A percentile compares a stretch with the other conserved stretches of the same genome.
These are phyloP conservation scores for Amblyopsis hoosieri DNA, from an alignment of 2,797 vertebrate genomes.

Conservation along the genomic window DNA sequence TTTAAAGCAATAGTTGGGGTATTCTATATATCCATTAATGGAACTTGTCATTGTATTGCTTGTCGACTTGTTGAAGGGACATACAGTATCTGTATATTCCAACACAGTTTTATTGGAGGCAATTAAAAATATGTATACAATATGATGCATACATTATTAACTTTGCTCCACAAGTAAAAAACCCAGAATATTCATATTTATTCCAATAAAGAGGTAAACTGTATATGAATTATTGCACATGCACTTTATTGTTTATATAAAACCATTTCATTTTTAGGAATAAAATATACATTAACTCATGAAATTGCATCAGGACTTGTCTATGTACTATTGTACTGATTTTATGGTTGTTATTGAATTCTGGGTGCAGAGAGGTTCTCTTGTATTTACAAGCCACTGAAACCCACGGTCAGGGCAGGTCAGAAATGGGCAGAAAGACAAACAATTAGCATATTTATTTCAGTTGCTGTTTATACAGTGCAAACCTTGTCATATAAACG, in stretches of 20 bases:
- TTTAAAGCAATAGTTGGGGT: no score
- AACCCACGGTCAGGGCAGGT: constrained; percentile 3
- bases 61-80: no score
- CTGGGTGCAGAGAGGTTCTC: neutral
- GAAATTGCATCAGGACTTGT: constrained; percentile 1
- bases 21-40: no score
- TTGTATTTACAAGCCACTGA: constrained; percentile 27
- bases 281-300: neutral
- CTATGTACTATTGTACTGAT: constrained; percentile 1
- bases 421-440: neutral
- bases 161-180: neutral
- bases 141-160: neutral
- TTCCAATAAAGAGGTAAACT: neutral
- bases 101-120: no score
- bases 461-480: no score
- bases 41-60: no score
- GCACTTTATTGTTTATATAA: constrained; percentile 5
- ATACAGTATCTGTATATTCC: no score
- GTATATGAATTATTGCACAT: neutral
- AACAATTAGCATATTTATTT: neutral
- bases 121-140: no score
- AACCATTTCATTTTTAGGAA: neutral
- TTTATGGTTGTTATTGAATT: constrained; percentile 1
- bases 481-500: no score
- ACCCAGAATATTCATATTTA: neutral